Evolutionary conservation across 1,140 invertebrate species (phyloP), one percentile per base, ranked within the genome.

Genomic region (Magallana gigas): DNA sequence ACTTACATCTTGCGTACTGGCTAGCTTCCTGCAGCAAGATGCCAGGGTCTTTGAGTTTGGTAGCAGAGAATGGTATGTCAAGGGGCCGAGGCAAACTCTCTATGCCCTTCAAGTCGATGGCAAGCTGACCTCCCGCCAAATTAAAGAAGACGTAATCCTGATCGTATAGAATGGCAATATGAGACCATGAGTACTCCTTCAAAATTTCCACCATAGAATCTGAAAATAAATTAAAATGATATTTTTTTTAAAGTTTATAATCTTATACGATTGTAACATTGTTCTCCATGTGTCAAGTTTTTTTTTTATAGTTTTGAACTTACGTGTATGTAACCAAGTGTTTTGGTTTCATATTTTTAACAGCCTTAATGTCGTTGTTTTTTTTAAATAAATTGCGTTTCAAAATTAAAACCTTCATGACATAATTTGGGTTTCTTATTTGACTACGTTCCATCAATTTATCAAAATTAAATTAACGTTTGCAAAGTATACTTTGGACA

Each of bases 131-230:
- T 56, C 89, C 91, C 18, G 91, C 91, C 7, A 90, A 56, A 60
- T 91, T 87, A 80, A 91, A 91, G 76, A 91, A 91, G 5, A 91
- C 88, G 84, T 91, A 91, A 8, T 89, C 85, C 12, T 87, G 62
- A 57, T 91, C 91, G 58, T 91, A 91, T 1, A 91, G 23, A 18
- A 91, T 90, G 8, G 88, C 91, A 6, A 90, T 87, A 29, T 91
- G 87, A 48, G 76, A 59, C 91, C 91, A 91, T 0, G 57, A 86
- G 48, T 88, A 88, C 48, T 85, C 7, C 7, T 71, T 64, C 68
- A 86, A 18, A 58, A 86, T 56, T 16, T 76, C 85, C 85, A 86
- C 76, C n/a, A 86, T 80, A 58, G 85, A 76, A 80, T 71, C 85
- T 86, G 85, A 16, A 80, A 86, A 80, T n/a, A 1, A 5, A 58